Evolutionary conservation across 2,888 invertebrate species (phyloP), one percentile per base, ranked within the genome.

Genomic region (Meloe dianella): DNA sequence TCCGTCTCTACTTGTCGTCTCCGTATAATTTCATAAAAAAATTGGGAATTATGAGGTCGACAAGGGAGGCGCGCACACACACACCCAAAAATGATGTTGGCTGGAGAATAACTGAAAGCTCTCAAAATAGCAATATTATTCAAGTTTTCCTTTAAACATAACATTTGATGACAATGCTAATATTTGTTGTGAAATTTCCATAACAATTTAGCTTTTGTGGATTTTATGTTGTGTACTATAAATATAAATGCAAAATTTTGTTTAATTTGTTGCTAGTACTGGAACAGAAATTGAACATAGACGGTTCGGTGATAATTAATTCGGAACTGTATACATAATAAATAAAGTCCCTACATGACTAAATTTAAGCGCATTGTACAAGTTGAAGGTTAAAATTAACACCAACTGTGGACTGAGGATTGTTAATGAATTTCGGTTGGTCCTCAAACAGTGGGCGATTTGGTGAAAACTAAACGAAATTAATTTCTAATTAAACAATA

Each of bases 261-360:
- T 51, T 51, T 9, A 51, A 3, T 24, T 5, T 24, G 51, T 51
- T 20, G 14, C 22, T 51, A 22, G 51, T 51, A 24, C 10, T 51
- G n/a, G n/a, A n/a, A 20, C 24, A 24, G 8, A 10, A 51, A 51
- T 51, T 51, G 51, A 24, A 51, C 24, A 2, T 8, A 41, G 41
- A 41, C 41, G 24, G 51, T 51, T 51, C 51, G 8, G 51, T 51
- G 51, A 51, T 51, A 51, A 51, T 51, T 51, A 51, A 51, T 51
- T 51, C 51, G 22, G 24, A 24, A 51, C 22, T 51, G 24, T 51
- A 24, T 51, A 51, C 51, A 51, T 51, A 51, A 51, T 51, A 47
- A 47, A 47, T 47, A 51, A 22, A 24, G 22, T 51, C 51, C 51
- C 24, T 24, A 14, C 51, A 14, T 17, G 38, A 41, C 38, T 41